Conservation (phyloP, 2,888 invertebrate species). For the Entomobrya proxima region DNA sequence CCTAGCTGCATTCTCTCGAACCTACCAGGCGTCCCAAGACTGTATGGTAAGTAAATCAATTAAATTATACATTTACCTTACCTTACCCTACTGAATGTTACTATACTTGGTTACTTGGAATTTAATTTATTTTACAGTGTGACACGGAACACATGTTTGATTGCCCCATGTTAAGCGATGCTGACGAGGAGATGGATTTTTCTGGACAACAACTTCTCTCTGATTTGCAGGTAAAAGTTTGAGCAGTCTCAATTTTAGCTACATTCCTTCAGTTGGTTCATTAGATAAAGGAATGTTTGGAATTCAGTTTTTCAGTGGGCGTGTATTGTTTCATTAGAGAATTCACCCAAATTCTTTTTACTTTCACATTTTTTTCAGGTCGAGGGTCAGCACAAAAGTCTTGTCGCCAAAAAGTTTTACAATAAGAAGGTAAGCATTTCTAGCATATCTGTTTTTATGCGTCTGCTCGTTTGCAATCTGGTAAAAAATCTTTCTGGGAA, state of each 20-base stretch:
- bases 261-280: not conserved
- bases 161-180: slow-evolving; percentile 83
- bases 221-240: slow-evolving; percentile 54
- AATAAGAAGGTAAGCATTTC: slow-evolving; percentile 79
- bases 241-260: not conserved
- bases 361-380: slow-evolving; percentile 52
- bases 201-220: slow-evolving; percentile 57
- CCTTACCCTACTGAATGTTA: no score
- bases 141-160: slow-evolving; percentile 98
- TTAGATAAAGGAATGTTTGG: slow-evolving; percentile 31
- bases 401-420: slow-evolving; percentile 87
- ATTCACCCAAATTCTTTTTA: not conserved
- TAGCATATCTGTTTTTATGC: not conserved
- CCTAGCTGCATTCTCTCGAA: slow-evolving; percentile 96
- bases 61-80: not conserved
- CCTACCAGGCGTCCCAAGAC: slow-evolving; percentile 90
- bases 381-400: slow-evolving; percentile 82
- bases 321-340: not conserved
- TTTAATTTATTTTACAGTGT: slow-evolving; percentile 81
- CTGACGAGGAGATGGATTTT: slow-evolving; percentile 75
- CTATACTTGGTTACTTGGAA: no score
- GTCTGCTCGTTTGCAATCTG: not conserved
- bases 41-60: slow-evolving; percentile 82
- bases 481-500: not conserved
- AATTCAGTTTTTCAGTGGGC: slow-evolving; percentile 42